phyloP scores from a whole-genome alignment of 2,888 invertebrate species.

The Crocallis elinguaria region DNA sequence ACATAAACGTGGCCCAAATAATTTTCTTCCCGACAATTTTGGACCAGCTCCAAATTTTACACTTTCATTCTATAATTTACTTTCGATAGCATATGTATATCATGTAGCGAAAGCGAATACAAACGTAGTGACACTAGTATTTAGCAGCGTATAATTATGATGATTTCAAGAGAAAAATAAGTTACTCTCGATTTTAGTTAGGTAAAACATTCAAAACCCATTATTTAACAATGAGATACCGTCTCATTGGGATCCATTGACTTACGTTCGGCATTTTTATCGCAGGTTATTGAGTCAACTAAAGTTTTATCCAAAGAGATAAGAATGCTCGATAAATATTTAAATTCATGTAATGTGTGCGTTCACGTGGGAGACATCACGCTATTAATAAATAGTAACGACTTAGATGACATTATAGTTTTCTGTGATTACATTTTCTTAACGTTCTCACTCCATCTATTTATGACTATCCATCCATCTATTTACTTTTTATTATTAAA shows the following conservation, averaged over 20 bases:
- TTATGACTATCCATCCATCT: neutral
- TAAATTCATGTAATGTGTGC: constrained; percentile 27
- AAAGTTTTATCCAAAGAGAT: constrained; percentile 63
- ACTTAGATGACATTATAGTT: neutral
- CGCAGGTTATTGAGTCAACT: constrained; percentile 79
- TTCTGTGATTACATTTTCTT: too few species aligned
- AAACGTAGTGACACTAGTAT: constrained; percentile 8
- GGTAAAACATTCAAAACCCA: constrained; percentile 38
- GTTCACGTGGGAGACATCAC: constrained; percentile 40
- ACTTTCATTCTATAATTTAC: constrained; percentile 69
- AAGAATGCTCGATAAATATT: constrained; percentile 51
- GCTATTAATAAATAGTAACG: constrained; percentile 8
- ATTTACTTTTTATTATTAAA: neutral
- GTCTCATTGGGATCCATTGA: constrained; percentile 61
- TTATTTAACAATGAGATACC: constrained; percentile 61
- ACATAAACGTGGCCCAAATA: constrained; percentile 79
- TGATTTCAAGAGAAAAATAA: too few species aligned
- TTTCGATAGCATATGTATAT: constrained; percentile 38
- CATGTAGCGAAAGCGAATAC: constrained; percentile 9
- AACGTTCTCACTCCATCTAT: too few species aligned
- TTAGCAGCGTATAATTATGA: neutral
- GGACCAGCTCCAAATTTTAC: constrained; percentile 74
- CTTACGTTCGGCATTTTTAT: constrained; percentile 63
- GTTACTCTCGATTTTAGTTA: too few species aligned
- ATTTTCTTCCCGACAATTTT: constrained; percentile 68